phyloP scores from a whole-genome alignment of 2,797 vertebrate species.

The Coccyzus lansbergi region DNA sequence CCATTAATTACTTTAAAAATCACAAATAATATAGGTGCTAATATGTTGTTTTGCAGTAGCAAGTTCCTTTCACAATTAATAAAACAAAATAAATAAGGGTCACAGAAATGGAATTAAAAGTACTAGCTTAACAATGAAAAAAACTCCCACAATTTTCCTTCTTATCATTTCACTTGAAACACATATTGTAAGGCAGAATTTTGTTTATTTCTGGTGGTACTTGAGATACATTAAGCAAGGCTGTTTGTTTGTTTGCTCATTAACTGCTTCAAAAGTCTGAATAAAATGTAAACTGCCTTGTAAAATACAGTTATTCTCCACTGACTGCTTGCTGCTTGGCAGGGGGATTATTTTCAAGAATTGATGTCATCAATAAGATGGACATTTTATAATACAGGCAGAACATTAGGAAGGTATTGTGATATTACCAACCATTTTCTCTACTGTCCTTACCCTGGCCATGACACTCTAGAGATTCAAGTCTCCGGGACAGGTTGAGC shows the following conservation, averaged over 20 bases:
- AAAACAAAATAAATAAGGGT: neutral
- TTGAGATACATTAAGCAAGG: neutral
- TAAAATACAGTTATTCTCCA: neutral
- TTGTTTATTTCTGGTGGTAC: neutral
- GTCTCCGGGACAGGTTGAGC: neutral
- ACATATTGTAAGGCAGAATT: neutral
- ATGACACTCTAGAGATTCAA: neutral
- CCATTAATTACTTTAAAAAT: neutral
- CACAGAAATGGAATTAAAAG: neutral
- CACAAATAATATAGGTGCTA: neutral
- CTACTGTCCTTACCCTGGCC: neutral
- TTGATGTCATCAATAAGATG: neutral
- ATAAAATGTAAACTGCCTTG: neutral
- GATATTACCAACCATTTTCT: neutral
- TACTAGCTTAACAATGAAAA: neutral
- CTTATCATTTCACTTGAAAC: accelerated
- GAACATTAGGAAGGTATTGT: neutral
- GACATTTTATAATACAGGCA: accelerated
- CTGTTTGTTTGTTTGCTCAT: neutral
- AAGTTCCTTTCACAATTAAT: conserved; percentile 12
- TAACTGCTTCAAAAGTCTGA: neutral
- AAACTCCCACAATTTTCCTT: neutral
- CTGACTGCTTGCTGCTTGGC: neutral
- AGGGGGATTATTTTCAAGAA: neutral
- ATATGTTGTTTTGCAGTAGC: neutral